phyloP scores from a whole-genome alignment of 2,797 vertebrate species.

The Pygocentrus nattereri region DNA sequence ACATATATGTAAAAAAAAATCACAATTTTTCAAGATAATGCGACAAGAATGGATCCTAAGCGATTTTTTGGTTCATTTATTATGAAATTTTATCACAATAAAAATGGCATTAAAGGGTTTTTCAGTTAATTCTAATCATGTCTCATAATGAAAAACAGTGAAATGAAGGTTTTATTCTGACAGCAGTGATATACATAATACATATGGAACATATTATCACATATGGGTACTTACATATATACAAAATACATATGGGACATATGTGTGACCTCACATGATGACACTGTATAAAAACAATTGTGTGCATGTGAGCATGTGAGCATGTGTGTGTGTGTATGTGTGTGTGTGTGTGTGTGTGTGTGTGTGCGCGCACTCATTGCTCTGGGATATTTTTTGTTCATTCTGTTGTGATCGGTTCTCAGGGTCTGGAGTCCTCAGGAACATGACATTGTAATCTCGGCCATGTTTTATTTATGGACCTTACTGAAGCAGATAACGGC shows the following conservation, averaged over 20 bases:
- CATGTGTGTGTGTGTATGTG: background rate
- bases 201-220: background rate
- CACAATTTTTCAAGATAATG: too few relatives aligned
- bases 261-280: background rate
- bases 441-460: slow-evolving; percentile 84
- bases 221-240: background rate
- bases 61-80: too few relatives aligned
- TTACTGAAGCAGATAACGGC: slow-evolving; percentile 74
- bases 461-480: slow-evolving; percentile 89
- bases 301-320: background rate
- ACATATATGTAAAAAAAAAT: too few relatives aligned
- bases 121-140: too few relatives aligned
- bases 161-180: too few relatives aligned
- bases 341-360: slow-evolving; percentile 1
- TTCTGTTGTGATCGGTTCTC: slow-evolving; percentile 75
- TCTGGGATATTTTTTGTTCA: slow-evolving; percentile 75
- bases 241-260: background rate
- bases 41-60: too few relatives aligned
- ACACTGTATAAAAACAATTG: slow-evolving; percentile 2
- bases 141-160: too few relatives aligned
- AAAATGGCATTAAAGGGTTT: too few relatives aligned
- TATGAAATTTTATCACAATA: too few relatives aligned
- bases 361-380: slow-evolving; percentile 51
- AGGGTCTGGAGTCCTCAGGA: slow-evolving; percentile 77
- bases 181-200: too few relatives aligned